phyloP scores from a whole-genome alignment of 1,140 invertebrate species.

The Bombus polaris region DNA sequence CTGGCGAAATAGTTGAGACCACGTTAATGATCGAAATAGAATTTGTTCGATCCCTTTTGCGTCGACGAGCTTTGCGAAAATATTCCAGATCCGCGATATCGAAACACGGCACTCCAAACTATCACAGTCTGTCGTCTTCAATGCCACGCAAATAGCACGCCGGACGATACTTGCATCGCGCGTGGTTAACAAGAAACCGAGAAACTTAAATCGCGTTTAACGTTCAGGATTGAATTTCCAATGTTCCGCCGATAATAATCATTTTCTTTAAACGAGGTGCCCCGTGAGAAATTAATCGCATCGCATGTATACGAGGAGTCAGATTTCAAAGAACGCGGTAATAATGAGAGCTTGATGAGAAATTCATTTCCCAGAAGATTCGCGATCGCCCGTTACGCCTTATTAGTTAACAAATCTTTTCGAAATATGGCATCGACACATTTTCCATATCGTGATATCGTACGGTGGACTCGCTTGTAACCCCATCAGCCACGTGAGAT shows the following conservation, averaged over 20 bases:
- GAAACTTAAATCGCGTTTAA: constrained; percentile 26
- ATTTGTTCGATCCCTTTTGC: not conserved
- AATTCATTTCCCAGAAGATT: not conserved
- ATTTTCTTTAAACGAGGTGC: not conserved
- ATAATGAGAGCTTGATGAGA: not conserved
- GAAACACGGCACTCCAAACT: not conserved
- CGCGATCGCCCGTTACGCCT: too few species aligned
- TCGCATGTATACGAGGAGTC: not conserved
- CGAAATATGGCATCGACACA: too few species aligned
- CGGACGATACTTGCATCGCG: not conserved
- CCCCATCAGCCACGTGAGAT: too few species aligned
- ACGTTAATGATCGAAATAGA: not conserved
- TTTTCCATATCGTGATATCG: too few species aligned
- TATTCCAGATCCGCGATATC: not conserved
- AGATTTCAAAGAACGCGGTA: not conserved
- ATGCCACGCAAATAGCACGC: not conserved
- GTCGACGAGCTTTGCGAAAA: not conserved
- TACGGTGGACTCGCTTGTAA: too few species aligned
- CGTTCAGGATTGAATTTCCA: constrained; percentile 3
- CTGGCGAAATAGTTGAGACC: not conserved
- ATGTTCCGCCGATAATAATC: not conserved
- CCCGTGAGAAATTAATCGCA: not conserved
- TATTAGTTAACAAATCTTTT: not conserved
- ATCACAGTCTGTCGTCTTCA: not conserved
- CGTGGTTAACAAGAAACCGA: constrained; percentile 1